Percentiles rank a stretch among this genome's conserved stretches.
phyloP scores from a whole-genome alignment of 2,113 vertebrate genomes.

The Colius striatus region DNA sequence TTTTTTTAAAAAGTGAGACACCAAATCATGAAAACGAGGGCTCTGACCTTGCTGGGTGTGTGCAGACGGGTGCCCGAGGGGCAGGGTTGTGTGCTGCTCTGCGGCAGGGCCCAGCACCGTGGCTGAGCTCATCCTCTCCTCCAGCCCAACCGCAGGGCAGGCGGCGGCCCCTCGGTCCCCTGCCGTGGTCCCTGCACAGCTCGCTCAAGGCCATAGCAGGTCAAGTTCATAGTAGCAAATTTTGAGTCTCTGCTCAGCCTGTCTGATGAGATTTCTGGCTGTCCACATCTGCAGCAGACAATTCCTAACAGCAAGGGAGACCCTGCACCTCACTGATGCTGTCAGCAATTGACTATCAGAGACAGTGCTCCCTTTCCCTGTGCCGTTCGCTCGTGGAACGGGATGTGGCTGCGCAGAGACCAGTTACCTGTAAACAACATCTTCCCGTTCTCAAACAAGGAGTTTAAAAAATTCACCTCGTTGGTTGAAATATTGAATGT shows the following conservation, averaged over 20 bases:
- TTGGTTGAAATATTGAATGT: background rate
- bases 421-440: background rate
- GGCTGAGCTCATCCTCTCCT: background rate
- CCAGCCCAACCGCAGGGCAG: accelerated
- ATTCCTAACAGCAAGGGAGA: background rate
- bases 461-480: background rate
- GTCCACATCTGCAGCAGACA: background rate
- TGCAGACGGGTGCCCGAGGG: accelerated
- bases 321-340: too few relatives aligned
- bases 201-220: background rate
- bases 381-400: accelerated
- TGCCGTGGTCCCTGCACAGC: background rate
- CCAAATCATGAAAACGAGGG: background rate
- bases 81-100: background rate
- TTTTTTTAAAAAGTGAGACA: background rate
- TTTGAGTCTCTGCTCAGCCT: background rate
- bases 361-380: background rate
- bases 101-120: background rate
- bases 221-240: background rate
- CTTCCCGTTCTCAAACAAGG: slow-evolving; percentile 8
- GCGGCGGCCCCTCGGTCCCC: accelerated
- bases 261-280: background rate
- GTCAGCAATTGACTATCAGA: accelerated
- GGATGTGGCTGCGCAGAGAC: background rate
- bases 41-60: accelerated